Base-by-base conservation (phyloP, 2,797 vertebrate genomes). In the Rhinoraja longicauda region DNA sequence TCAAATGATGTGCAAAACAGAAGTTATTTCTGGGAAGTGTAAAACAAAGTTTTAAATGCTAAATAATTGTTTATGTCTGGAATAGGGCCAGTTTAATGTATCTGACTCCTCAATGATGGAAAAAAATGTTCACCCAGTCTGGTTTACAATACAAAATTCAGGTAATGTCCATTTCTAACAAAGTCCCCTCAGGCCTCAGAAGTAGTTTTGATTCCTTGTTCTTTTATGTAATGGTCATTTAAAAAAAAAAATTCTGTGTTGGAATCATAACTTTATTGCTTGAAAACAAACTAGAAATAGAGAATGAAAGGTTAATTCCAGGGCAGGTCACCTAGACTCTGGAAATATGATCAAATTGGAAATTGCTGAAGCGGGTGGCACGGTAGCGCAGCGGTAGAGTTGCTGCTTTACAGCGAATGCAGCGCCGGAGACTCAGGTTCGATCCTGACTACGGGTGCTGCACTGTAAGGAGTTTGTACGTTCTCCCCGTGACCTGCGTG, bases 261-360 rank as follows among this genome's bases (percentile, higher is more conserved):
- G 13, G 82, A n/a, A 62, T n/a, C 26, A n/a, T 62, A 17, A 62
- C 57, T 82, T 82, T 82, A 82, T 79, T 57, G 0, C 45, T 5
- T 64, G 29, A 82, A 86, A 59, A 0, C 45, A 86, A 86, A 29
- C 79, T 45, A 86, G 57, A 29, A n/a, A 4, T 15, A 12, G 79
- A 57, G 82, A 86, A 15, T 17, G 29, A 86, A 86, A 62, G 82
- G n/a, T 84, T 84, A 59, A 84, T 84, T 84, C 53, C 53, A 84
- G 29, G 45, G 59, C 57, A 57, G 81, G 59, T 86, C 29, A 86
- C 26, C 57, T 86, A 29, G 29, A 59, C 57, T 5, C n/a, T 17
- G 26, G 57, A 62, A 86, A 86, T 64, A 5, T n/a, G 53, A 86
- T 86, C 29, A 86, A 86, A n/a, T 26, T 86, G 57, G 82, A 86